These are phyloP conservation scores for Notechis scutatus DNA, from an alignment of 2,113 vertebrate species.

Conservation along the genomic window DNA sequence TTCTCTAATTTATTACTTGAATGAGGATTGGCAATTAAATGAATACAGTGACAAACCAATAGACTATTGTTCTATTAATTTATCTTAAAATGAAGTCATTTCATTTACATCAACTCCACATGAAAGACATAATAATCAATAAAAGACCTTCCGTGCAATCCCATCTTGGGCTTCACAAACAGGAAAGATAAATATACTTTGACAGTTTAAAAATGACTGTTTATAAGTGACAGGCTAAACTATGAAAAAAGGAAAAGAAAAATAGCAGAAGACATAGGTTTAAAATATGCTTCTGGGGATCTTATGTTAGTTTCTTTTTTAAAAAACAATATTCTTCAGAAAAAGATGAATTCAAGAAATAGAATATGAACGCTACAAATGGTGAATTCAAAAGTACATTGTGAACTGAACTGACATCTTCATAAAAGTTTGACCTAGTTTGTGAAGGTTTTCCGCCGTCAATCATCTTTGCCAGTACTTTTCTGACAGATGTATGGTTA, in stretches of 20 bases:
- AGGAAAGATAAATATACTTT: neutral
- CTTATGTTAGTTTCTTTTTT: neutral
- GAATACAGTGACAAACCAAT: neutral
- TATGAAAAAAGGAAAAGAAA: neutral
- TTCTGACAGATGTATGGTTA: neutral
- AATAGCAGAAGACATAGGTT: neutral
- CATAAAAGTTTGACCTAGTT: neutral
- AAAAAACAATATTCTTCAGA: neutral
- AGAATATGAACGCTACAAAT: neutral
- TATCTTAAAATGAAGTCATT: neutral
- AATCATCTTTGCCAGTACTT: neutral
- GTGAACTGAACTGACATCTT: neutral
- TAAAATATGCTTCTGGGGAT: neutral
- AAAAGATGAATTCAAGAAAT: neutral
- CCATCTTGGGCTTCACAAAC: neutral
- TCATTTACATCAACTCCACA: neutral
- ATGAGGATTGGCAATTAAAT: neutral
- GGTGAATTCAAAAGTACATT: neutral
- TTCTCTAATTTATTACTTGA: neutral
- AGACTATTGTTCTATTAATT: neutral
- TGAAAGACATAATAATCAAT: neutral
- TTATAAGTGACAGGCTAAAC: neutral
- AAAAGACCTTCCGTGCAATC: neutral
- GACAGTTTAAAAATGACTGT: neutral
- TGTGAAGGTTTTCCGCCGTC: neutral